Conservation (phyloP, 2,113 vertebrate genomes). For the Lepisosteus osseus region DNA sequence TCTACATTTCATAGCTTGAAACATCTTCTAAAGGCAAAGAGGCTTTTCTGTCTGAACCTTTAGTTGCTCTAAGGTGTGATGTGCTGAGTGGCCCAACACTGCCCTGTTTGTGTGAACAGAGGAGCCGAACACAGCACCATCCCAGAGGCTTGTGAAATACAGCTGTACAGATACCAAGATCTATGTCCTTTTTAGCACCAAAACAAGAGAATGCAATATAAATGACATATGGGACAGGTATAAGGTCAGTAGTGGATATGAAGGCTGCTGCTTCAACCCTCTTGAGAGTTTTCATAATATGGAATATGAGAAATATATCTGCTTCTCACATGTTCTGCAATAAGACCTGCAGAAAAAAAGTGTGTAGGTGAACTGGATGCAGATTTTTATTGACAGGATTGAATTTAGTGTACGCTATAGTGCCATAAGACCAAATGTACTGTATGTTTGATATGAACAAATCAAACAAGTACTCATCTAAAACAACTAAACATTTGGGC, state of each 20-base stretch:
- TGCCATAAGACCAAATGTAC: too few species aligned
- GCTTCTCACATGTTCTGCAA: conserved; percentile 6
- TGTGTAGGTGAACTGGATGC: too few species aligned
- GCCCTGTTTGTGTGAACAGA: conserved; percentile 16
- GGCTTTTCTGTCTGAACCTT: not conserved
- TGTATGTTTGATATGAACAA: too few species aligned
- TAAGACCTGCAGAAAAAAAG: not conserved
- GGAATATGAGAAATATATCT: conserved; percentile 17
- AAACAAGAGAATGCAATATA: conserved; percentile 42
- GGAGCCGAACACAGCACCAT: conserved; percentile 3
- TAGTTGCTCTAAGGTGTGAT: not conserved
- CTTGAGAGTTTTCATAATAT: conserved; percentile 29
- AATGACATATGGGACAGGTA: conserved; percentile 48
- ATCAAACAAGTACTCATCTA: too few species aligned
- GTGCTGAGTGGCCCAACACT: not conserved
- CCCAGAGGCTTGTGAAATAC: conserved; percentile 31
- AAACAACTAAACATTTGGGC: too few species aligned
- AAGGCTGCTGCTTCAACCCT: conserved; percentile 39
- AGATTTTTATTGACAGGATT: too few species aligned
- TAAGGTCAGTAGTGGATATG: conserved; percentile 30
- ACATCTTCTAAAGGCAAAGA: conserved; percentile 15
- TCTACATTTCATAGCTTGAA: conserved; percentile 18
- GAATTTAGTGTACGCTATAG: too few species aligned
- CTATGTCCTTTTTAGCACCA: conserved; percentile 34
- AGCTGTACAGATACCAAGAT: conserved; percentile 34